Evolutionary conservation across 2,888 invertebrate genomes (phyloP).

Genomic region (Rhyacophila evoluta): DNA sequence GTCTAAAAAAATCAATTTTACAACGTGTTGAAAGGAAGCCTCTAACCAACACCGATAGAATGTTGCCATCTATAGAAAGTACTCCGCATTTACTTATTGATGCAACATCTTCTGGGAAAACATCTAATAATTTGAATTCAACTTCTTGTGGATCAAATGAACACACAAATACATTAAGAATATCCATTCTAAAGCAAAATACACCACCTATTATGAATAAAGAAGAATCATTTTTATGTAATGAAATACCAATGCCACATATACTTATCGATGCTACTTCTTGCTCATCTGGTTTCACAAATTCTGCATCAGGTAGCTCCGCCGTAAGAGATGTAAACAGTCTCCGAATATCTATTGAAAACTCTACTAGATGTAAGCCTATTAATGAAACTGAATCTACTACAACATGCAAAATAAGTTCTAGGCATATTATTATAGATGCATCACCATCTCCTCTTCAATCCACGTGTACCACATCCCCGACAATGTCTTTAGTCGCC

Average conservation of each 20-base stretch:
- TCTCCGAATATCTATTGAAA: slow-evolving; percentile 2
- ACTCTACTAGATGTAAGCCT: not conserved
- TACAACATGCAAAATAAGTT: too few relatives aligned
- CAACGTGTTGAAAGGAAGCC: not conserved
- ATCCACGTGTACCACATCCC: not conserved
- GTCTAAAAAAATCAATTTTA: not conserved
- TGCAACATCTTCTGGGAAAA: not conserved
- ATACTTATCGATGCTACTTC: slow-evolving; percentile 4
- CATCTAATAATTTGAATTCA: not conserved
- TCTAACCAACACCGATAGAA: not conserved
- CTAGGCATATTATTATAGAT: not conserved
- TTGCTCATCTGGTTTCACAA: not conserved
- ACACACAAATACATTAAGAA: not conserved
- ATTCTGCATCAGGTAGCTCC: not conserved
- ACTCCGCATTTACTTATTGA: not conserved
- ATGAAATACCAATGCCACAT: not conserved
- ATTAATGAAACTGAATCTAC: too few relatives aligned
- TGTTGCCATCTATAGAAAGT: not conserved
- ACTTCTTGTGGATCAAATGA: not conserved
- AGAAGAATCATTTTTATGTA: not conserved
- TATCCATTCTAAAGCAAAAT: slow-evolving; percentile 4
- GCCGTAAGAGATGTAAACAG: not conserved
- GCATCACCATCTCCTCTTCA: not conserved
- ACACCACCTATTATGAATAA: not conserved
- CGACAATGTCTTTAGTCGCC: not conserved